Base-by-base conservation (phyloP, 2,113 vertebrate genomes). In the Istiophorus platypterus region DNA sequence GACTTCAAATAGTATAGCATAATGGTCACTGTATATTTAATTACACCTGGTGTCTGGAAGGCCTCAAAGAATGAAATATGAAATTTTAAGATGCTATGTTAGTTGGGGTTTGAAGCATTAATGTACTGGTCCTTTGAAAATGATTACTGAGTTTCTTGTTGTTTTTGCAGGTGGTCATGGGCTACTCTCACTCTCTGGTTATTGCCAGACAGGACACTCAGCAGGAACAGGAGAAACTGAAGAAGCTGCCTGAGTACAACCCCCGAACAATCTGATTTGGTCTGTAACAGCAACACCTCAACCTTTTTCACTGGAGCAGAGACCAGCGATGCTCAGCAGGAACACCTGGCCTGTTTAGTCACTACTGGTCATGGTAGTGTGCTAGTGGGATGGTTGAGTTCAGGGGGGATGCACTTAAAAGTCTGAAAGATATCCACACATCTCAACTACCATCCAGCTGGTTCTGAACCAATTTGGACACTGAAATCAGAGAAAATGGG, bases 171-270 rank as follows among this genome's bases (percentile, higher is more conserved):
- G 97, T 99, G 61, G 95, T 95, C 91, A 99, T 99, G 98, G 98
- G 98, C 62, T 98, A 98, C 15, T 85, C 96, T 0, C 97, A 99
- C 87, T 95, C 97, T 0, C 90, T 99, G 95, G 93, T 97, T 63
- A 97, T 99, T 0, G 97, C 97, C 29, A 95, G 97, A 0, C 96
- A 97, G 1, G 97, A 99, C 59, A 95, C 93, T 0, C 95, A 97
- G 24, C 92, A 95, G 0, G 98, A 99, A 56, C 92, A 96, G 64
- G 98, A 99, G 88, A 97, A 93, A 91, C 93, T 98, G 61, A 96
- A 96, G 92, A 97, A 97, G 90, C 95, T 99, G 77, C 98, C 97
- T 0, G 98, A 99, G 85, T 99, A 99, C 93, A 99, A 97, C 89
- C 98, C 98, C 1, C 96, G 98, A 80, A 98, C 96, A 72, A 93